Evolutionary conservation across 2,113 vertebrate species (phyloP), one percentile per base, ranked within the genome.

Genomic region (Lamprotornis superbus): DNA sequence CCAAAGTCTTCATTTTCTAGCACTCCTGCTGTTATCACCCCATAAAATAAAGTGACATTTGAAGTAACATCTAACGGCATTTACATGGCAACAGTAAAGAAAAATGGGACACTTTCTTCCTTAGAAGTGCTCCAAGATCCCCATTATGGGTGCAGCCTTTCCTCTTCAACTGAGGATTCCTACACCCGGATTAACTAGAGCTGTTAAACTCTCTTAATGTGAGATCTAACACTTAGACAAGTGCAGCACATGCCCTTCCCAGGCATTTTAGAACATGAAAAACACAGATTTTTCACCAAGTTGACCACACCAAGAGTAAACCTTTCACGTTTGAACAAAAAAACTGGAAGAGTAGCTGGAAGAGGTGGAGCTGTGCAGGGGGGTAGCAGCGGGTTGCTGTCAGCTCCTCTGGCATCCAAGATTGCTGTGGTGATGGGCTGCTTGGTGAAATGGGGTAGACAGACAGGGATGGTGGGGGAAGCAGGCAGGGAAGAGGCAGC

Each of bases 331-430:
- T 12, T 55, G 10, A 95, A 42, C 3, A 37, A 57, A 46, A 47
- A 67, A 40, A 9, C 27, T 6, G 7, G 5, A 71, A 37, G 16
- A 33, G 9, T 35, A 25, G 2, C 40, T 35, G 20, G 27, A 56
- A 69, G 49, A 63, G 5, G 33, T 9, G 9, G 11, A 33, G 11
- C 23, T 5, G 3, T 46, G 49, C 22, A 33, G 37, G 19, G 20
- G 15, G 3, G 6, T 22, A 23, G 37, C 47, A 35, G 40, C 0
- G 0, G 13, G 12, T 10, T 44, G 21, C 67, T 61, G 27, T 31
- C 0, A 1, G 28, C 8, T 39, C 27, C 13, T 63, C 49, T 4
- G 5, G 11, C 8, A 1, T 7, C 0, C 1, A 33, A 27, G 33
- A 83, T 55, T 22, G 14, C 22, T 64, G 28, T 39, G 49, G 33